Conservation (phyloP, 2,113 vertebrate genomes). For the Catharus fuscescens region DNA sequence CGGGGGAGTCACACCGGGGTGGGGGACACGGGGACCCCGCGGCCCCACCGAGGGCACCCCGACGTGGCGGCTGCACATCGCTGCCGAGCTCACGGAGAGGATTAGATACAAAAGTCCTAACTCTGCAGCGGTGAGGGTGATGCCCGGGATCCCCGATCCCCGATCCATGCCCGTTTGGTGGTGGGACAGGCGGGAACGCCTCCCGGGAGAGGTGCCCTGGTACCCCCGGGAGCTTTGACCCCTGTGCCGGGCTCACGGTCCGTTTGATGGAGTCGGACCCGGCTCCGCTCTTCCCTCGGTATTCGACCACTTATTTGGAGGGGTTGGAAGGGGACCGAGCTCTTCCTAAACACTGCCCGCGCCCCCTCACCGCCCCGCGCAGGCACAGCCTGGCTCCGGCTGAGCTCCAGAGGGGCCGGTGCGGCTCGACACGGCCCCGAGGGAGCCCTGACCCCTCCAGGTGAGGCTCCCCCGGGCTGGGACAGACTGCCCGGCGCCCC, state of each 20-base stretch:
- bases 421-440: not conserved
- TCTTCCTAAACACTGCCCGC: too few relatives aligned
- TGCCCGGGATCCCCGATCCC: too few relatives aligned
- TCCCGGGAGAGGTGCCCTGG: not conserved
- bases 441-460: conserved; percentile 41
- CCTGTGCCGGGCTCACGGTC: not conserved
- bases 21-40: not conserved
- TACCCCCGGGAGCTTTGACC: not conserved
- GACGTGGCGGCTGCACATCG: not conserved
- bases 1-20: fast-evolving
- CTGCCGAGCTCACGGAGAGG: not conserved
- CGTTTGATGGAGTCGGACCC: not conserved
- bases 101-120: not conserved
- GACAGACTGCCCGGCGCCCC: conserved; percentile 69
- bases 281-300: not conserved
- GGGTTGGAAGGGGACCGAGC: not conserved
- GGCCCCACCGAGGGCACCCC: not conserved
- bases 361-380: not conserved
- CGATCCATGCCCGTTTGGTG: not conserved
- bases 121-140: not conserved
- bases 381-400: not conserved
- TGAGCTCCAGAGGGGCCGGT: not conserved
- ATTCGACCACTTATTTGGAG: not conserved
- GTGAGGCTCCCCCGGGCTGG: conserved; percentile 42
- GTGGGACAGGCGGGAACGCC: not conserved